A percentile compares a stretch with the other conserved stretches of the same genome.
phyloP scores from a whole-genome alignment of 2,888 invertebrate species.

The Caprella mutica region DNA sequence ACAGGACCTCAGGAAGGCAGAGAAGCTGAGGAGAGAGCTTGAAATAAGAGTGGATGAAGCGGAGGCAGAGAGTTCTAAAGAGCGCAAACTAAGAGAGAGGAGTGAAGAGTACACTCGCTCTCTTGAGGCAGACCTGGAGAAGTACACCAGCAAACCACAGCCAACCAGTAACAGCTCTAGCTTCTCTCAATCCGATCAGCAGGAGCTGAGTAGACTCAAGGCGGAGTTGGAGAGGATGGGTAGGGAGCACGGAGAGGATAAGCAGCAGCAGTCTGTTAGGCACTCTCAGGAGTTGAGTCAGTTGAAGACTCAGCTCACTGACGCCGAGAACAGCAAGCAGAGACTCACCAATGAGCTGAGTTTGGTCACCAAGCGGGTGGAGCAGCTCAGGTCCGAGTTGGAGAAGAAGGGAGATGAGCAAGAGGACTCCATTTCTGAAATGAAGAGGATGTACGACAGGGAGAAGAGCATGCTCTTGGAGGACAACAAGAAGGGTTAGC shows the following conservation, averaged over 20 bases:
- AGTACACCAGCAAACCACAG: slow-evolving; percentile 48
- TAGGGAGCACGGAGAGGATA: slow-evolving; percentile 72
- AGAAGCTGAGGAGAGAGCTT: slow-evolving; percentile 73
- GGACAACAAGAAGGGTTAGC: slow-evolving; percentile 75
- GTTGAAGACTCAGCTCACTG: slow-evolving; percentile 70
- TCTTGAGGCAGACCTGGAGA: slow-evolving; percentile 54
- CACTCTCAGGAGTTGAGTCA: slow-evolving; percentile 66
- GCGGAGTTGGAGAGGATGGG: slow-evolving; percentile 70
- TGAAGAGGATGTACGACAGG: slow-evolving; percentile 58
- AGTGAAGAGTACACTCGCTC: slow-evolving; percentile 67
- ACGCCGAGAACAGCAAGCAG: slow-evolving; percentile 64
- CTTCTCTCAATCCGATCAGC: slow-evolving; percentile 10
- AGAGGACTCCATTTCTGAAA: slow-evolving; percentile 61
- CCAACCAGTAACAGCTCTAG: slow-evolving; percentile 34
- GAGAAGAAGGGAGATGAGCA: slow-evolving; percentile 41
- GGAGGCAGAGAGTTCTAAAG: slow-evolving; percentile 69
- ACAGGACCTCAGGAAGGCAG: slow-evolving; percentile 77
- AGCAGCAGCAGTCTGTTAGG: slow-evolving; percentile 66
- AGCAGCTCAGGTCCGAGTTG: slow-evolving; percentile 63
- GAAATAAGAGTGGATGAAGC: slow-evolving; percentile 68
- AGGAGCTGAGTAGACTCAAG: slow-evolving; percentile 50
- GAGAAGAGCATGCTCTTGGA: slow-evolving; percentile 71
- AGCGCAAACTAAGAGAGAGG: slow-evolving; percentile 63
- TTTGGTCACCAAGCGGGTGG: slow-evolving; percentile 66
- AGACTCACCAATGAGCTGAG: slow-evolving; percentile 63